Evolutionary conservation across 2,797 vertebrate genomes (phyloP).

Genomic region (Myioborus melanocephalus): DNA sequence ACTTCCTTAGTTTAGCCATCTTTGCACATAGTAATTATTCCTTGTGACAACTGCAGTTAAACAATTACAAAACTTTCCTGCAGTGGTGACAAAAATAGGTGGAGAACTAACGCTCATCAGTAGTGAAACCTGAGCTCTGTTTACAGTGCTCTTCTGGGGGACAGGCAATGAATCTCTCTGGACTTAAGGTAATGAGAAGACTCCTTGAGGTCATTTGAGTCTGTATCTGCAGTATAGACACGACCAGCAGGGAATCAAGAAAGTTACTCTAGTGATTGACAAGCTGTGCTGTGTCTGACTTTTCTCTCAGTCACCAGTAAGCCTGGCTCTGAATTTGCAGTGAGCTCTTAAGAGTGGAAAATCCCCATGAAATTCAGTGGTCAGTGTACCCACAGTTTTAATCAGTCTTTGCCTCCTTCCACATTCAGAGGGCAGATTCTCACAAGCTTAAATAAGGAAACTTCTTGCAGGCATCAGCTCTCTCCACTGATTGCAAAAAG

Average conservation of each 20-base stretch:
- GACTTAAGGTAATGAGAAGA: neutral
- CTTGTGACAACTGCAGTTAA: neutral
- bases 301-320: neutral
- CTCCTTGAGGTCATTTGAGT: neutral
- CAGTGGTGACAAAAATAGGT: neutral
- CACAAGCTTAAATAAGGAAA: neutral
- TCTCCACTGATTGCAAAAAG: neutral
- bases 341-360: neutral
- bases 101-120: neutral
- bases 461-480: neutral
- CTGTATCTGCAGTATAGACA: neutral
- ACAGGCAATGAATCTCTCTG: neutral
- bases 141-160: neutral
- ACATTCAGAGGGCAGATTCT: neutral
- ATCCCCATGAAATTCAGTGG: neutral
- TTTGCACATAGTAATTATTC: neutral
- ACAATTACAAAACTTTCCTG: neutral
- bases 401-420: neutral
- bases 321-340: neutral
- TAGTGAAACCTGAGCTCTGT: neutral
- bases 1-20: neutral
- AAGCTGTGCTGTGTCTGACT: neutral
- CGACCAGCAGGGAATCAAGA: neutral
- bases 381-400: neutral
- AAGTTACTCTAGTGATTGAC: neutral